Base-by-base conservation (phyloP, 2,797 vertebrate species). In the Myotis daubentonii region DNA sequence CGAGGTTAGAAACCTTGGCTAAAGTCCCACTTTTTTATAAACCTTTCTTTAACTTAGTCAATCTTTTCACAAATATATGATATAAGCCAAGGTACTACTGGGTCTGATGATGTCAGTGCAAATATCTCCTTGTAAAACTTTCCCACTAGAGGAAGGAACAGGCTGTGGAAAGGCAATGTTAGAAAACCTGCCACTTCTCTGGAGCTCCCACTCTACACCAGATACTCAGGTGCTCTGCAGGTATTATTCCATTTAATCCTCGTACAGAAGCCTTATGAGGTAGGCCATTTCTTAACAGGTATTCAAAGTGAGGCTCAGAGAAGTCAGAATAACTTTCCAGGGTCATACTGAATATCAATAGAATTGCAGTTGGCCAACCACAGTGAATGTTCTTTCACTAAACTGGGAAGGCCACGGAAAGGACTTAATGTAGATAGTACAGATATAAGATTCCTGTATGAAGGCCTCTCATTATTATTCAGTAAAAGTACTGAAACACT, bases 381-480 rank as follows among this genome's bases (percentile, higher is more conserved):
- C 33, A 80, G 65, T 57, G 33, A 47, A 79, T 70, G 28, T 36
- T 91, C 15, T 65, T 70, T 86, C 57, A 91, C 15, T 86, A 75
- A 94, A 75, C 30, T 81, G 38, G 70, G 82, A 93, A 95, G 68
- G 1, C 22, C 38, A 53, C 57, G 22, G 19, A 86, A 83, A 95
- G 19, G 62, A 44, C 49, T 86, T 53, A 89, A 30, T 85, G 28
- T n/a, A 90, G 47, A 86, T 20, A 86, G 66, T 41, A 9, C 4
- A 71, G 60, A 75, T 13, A 15, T 17, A 55, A 78, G 76, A 49
- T 94, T 89, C 8, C 16, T 93, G 41, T 70, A 81, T 76, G 60
- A 57, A 75, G 30, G 30, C 5, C 15, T 94, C 49, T 96, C 66
- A 76, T 97, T 89, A 75, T 83, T 93, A 97, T 94, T 94, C 71